Percentiles rank a stretch among this genome's conserved stretches.
phyloP scores from a whole-genome alignment of 2,797 vertebrate species.

The Myripristis jacobus region DNA sequence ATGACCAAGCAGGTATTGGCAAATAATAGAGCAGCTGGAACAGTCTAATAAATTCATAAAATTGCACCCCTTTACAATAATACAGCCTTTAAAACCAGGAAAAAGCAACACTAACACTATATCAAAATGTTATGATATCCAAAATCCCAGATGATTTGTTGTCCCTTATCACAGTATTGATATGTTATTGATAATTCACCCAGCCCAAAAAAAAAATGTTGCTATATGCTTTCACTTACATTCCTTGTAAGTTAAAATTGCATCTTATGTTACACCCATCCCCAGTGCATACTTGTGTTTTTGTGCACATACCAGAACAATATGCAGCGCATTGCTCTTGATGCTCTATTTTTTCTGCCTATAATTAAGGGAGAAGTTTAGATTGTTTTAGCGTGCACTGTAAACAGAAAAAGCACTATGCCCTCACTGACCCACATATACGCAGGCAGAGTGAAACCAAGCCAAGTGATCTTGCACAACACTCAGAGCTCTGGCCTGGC shows the following conservation, averaged over 20 bases:
- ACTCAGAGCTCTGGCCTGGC: background rate
- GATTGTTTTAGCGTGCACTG: constrained; percentile 18
- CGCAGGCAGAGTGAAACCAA: constrained; percentile 20
- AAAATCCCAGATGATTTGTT: too few species aligned
- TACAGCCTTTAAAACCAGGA: too few species aligned
- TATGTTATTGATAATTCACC: too few species aligned
- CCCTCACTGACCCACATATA: constrained; percentile 32
- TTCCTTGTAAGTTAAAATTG: background rate
- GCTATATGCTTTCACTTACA: background rate
- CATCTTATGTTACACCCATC: background rate
- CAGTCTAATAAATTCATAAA: too few species aligned
- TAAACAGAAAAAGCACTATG: constrained; percentile 25
- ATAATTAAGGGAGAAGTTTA: background rate
- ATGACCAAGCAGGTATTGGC: too few species aligned
- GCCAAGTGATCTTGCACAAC: constrained; percentile 51
- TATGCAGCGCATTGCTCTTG: background rate
- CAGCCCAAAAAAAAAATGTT: too few species aligned
- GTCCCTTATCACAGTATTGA: too few species aligned
- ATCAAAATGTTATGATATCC: too few species aligned
- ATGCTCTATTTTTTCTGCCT: background rate
- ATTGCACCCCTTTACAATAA: too few species aligned
- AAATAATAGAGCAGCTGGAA: too few species aligned
- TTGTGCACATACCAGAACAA: background rate
- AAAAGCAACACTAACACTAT: too few species aligned
- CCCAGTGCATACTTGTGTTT: too few species aligned